These are phyloP conservation scores for Oedothorax gibbosus DNA, from an alignment of 1,140 invertebrate genomes.

Conservation along the genomic window DNA sequence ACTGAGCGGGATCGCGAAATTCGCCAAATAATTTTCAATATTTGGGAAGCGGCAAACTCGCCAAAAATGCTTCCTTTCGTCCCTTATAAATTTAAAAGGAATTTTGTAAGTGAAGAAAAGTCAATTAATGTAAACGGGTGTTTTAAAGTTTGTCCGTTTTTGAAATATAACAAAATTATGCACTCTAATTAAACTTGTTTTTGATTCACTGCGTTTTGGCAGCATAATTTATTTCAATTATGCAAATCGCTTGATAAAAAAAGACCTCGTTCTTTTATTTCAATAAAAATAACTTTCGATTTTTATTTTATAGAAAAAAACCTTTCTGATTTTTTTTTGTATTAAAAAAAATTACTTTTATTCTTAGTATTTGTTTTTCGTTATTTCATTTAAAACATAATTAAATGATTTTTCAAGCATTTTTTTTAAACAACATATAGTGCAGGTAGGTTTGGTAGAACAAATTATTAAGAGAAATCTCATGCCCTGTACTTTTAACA, in stretches of 20 bases:
- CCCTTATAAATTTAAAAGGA: slow-evolving; percentile 2
- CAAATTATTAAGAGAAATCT: too few species aligned
- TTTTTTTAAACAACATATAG: too few species aligned
- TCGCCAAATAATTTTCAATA: slow-evolving; percentile 58
- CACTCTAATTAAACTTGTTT: background rate
- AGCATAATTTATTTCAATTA: background rate
- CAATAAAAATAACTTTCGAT: background rate
- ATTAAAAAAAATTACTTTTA: background rate
- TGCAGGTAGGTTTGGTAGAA: too few species aligned
- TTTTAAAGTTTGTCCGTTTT: background rate
- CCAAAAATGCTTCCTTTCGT: slow-evolving; percentile 46
- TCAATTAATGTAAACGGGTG: background rate
- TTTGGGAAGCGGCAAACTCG: slow-evolving; percentile 40
- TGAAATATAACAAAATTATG: too few species aligned
- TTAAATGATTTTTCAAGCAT: too few species aligned
- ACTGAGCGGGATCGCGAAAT: slow-evolving; percentile 46
- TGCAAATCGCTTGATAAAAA: background rate
- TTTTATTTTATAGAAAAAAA: background rate
- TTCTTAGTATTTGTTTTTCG: background rate
- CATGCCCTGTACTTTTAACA: too few species aligned
- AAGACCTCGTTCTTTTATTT: background rate
- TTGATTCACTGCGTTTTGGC: background rate
- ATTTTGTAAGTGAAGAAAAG: background rate
- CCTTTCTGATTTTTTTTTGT: background rate
- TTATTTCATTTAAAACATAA: too few species aligned